Conservation (phyloP, 2,888 invertebrate genomes). For the Nysson spinosus region DNA sequence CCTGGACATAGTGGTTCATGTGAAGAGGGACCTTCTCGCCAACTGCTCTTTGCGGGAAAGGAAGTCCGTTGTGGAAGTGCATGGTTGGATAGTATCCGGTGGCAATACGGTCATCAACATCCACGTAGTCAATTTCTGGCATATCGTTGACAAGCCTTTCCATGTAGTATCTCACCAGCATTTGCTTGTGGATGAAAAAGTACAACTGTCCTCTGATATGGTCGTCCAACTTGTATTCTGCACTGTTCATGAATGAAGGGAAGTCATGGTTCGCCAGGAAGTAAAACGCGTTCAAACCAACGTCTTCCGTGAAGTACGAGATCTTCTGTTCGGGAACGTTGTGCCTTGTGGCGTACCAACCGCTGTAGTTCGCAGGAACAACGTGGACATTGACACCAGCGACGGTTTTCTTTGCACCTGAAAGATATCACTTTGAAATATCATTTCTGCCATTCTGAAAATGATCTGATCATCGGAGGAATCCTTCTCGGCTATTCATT, state of each 20-base stretch:
- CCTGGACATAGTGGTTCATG: constrained; percentile 54
- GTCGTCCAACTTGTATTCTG: constrained; percentile 77
- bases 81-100: constrained; percentile 81
- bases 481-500: too few relatives aligned
- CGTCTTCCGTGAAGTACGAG: constrained; percentile 86
- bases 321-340: constrained; percentile 80
- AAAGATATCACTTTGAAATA: too few relatives aligned
- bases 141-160: constrained; percentile 84
- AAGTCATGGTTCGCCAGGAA: constrained; percentile 82
- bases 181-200: constrained; percentile 82
- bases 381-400: constrained; percentile 77
- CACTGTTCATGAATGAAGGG: constrained; percentile 82
- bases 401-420: constrained; percentile 44
- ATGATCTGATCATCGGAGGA: too few relatives aligned
- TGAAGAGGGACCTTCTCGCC: constrained; percentile 51
- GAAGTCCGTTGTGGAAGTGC: constrained; percentile 81
- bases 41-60: constrained; percentile 74
- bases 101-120: constrained; percentile 78
- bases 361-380: constrained; percentile 82
- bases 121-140: constrained; percentile 81
- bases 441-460: too few relatives aligned
- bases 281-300: constrained; percentile 83
- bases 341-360: constrained; percentile 72
- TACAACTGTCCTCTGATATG: constrained; percentile 82
- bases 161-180: constrained; percentile 82